Conservation (phyloP, 1,140 invertebrate genomes). For the Aporrectodea caliginosa region DNA sequence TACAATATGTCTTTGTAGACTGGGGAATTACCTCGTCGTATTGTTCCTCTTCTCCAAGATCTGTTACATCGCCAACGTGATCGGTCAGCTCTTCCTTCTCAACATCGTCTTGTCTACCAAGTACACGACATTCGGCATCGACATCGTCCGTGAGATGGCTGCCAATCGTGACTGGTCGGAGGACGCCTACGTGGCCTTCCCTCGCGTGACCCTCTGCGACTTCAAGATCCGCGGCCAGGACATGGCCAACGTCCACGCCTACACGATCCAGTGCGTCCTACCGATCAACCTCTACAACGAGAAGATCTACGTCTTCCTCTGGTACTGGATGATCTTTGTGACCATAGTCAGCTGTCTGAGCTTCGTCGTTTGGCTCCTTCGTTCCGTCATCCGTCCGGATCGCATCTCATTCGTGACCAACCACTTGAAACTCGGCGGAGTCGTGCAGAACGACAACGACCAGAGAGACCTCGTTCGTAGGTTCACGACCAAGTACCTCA, state of each 20-base stretch:
- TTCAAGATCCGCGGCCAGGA: constrained; percentile 57
- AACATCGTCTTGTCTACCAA: constrained; percentile 58
- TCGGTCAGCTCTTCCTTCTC: constrained; percentile 47
- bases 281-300: no score
- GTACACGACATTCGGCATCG: constrained; percentile 57
- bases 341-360: constrained; percentile 23
- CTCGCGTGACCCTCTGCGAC: constrained; percentile 61
- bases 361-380: constrained; percentile 26
- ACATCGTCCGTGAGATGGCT: constrained; percentile 49
- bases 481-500: constrained; percentile 40
- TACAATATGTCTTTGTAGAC: background rate
- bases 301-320: no score
- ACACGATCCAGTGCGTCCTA: constrained; percentile 43
- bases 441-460: background rate
- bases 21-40: constrained; percentile 56
- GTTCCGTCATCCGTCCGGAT: background rate
- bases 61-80: constrained; percentile 35
- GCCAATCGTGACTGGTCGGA: constrained; percentile 53
- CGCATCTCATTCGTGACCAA: constrained; percentile 25
- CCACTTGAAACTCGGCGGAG: constrained; percentile 16
- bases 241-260: constrained; percentile 53
- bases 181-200: no score
- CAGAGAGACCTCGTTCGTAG: background rate
- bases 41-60: constrained; percentile 47
- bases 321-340: no score